Evolutionary conservation across 2,888 invertebrate genomes (phyloP).

Genomic region (Noctuana brunneofusca): DNA sequence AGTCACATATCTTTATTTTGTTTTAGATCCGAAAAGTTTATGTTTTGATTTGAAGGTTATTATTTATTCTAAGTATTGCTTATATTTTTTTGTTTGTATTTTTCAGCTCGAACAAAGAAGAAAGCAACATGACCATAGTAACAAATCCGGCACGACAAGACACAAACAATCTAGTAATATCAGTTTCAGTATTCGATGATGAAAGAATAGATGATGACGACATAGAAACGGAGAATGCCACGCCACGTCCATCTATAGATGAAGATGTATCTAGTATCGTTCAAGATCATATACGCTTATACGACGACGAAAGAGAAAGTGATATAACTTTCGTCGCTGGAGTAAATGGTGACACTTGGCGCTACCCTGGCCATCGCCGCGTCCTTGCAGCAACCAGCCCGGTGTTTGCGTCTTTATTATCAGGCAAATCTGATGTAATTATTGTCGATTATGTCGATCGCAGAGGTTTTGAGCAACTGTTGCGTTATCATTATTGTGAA

Average conservation of each 20-base stretch:
- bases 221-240: conserved; percentile 21
- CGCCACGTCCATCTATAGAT: conserved; percentile 16
- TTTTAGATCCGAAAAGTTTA: neutral
- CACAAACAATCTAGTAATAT: conserved; percentile 37
- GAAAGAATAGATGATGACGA: conserved; percentile 44
- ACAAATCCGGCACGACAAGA: conserved; percentile 67
- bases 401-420: conserved; percentile 84
- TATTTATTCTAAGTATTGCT: no score
- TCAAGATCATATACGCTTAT: conserved; percentile 63
- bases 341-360: conserved; percentile 84
- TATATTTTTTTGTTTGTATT: conserved; percentile 33
- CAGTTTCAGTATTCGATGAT: conserved; percentile 36
- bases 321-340: conserved; percentile 86
- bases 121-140: conserved; percentile 71
- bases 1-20: neutral
- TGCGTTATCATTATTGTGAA: conserved; percentile 86
- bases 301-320: conserved; percentile 80
- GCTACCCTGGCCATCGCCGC: conserved; percentile 86
- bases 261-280: conserved; percentile 39
- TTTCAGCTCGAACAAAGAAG: conserved; percentile 55
- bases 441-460: conserved; percentile 84
- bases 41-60: no score
- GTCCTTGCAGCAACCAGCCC: conserved; percentile 85
- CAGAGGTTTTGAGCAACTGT: conserved; percentile 85
- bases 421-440: conserved; percentile 70